Base-by-base conservation (phyloP, 2,113 vertebrate genomes). In the Elephantulus edwardii region DNA sequence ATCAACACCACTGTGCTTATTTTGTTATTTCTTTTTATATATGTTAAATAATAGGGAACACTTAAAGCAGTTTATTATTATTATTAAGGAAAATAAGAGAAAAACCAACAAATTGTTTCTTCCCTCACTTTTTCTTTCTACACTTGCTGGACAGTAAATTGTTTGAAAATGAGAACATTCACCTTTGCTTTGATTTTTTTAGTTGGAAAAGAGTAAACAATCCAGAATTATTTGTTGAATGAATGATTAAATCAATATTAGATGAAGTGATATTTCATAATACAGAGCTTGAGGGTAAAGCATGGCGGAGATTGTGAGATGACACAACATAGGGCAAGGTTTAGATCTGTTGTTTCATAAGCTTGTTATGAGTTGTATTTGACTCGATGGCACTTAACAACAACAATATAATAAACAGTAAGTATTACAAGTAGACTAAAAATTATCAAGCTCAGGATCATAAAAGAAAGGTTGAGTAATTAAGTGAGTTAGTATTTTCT, bases 161-260 rank as follows among this genome's bases (percentile, higher is more conserved):
- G 1, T 44, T 35, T 78, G 79, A 68, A 86, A 88, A 56, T 35
- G 81, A 90, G 12, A 0, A 62, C 2, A 84, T 42, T 80, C 17
- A 56, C 64, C 72, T 80, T 30, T 77, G n/a, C 28, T 87, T 93
- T 42, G 80, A 85, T n/a, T 85, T 84, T 28, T 83, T 81, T 62
- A 5, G 3, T 74, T 78, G 42, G 30, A 28, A 81, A 83, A 28
- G 52, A 66, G 38, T n/a, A 52, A 76, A 0, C 28, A 70, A 80
- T 88, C 35, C 68, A 10, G 35, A 64, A 64, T 33, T 60, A 48
- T 28, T 44, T 81, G 35, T 35, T 91, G 10, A 90, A 71, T 56
- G 3, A 79, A 78, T 70, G 22, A 78, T 70, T 58, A 76, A 70
- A 46, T 60, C 38, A 66, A 70, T 56, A 30, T 10, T 60, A n/a